Base-by-base conservation (phyloP, 2,888 invertebrate genomes). In the Cantharis rustica region DNA sequence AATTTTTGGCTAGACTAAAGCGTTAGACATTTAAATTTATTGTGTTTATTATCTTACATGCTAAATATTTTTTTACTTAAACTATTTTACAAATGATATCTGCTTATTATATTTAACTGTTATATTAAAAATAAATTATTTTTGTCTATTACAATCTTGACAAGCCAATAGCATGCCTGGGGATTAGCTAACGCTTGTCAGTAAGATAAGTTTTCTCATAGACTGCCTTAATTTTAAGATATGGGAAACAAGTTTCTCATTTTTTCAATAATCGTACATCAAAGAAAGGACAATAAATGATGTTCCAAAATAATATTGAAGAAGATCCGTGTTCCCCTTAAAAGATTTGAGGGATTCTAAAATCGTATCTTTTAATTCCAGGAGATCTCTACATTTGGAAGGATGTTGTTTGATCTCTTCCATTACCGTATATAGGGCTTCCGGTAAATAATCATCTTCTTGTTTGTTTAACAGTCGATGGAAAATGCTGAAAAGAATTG, bases 301-400 rank as follows among this genome's bases (percentile, higher is more conserved):
- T 7, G n/a, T 13, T 47, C 7, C 11, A n/a, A 47, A n/a, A 10
- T 47, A 47, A 5, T n/a, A 5, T 47, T 47, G n/a, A 1, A 47
- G 2, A 1, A 7, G 7, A 0, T 5, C 7, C 1, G n/a, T n/a
- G n/a, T 47, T n/a, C n/a, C 0, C n/a, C 2, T n/a, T 0, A 2
- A 47, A n/a, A n/a, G n/a, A 5, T n/a, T 7, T 0, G n/a, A 47
- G n/a, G 7, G n/a, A 7, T 1, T 47, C 2, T n/a, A 47, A 47
- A 7, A 47, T 47, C 1, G 5, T 3, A 9, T 47, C 47, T n/a
- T n/a, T 7, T 0, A n/a, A n/a, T n/a, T 47, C n/a, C 0, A 47
- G n/a, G n/a, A 47, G n/a, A 5, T 0, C 47, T 47, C 7, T 47
- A 47, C 47, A 47, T 47, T 5, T n/a, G 47, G n/a, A 47, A 47